phyloP scores from a whole-genome alignment of 2,113 vertebrate species.

The Epinephelus fuscoguttatus region DNA sequence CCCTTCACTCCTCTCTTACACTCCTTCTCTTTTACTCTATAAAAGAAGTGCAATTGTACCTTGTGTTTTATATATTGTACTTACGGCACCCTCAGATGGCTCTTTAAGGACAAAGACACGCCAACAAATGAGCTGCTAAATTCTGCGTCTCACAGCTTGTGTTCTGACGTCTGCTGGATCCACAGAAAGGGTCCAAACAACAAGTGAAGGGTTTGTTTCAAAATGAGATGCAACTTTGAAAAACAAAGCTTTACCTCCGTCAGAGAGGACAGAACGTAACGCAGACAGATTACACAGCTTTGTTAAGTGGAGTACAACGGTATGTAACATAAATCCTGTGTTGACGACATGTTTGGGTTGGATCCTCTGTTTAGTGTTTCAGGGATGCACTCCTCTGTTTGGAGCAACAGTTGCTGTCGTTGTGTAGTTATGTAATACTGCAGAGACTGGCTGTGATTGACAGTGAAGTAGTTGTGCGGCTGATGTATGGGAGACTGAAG shows the following conservation, averaged over 20 bases:
- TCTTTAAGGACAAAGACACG: conserved; percentile 85
- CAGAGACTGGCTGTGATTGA: conserved; percentile 57
- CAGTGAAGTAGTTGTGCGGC: conserved; percentile 44
- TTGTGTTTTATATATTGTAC: conserved; percentile 54
- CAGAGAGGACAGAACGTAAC: conserved; percentile 22
- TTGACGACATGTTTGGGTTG: conserved; percentile 51
- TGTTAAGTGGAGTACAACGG: conserved; percentile 24
- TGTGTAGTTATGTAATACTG: conserved; percentile 58
- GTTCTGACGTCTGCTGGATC: conserved; percentile 11
- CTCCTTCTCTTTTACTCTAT: conserved; percentile 35
- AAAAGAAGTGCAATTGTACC: conserved; percentile 88
- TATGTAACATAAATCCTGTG: conserved; percentile 53
- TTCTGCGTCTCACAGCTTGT: conserved; percentile 36
- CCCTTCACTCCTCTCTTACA: conserved; percentile 16
- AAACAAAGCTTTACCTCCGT: background rate
- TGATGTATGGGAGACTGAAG: conserved; percentile 32
- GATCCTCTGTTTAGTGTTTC: conserved; percentile 32
- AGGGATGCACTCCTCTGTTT: conserved; percentile 46
- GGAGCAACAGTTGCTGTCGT: conserved; percentile 63
- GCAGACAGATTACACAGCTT: conserved; percentile 42
- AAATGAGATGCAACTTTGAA: conserved; percentile 12
- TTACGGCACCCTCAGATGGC: conserved; percentile 75
- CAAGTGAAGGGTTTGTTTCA: conserved; percentile 19
- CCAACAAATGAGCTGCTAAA: conserved; percentile 50
- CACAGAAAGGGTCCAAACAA: conserved; percentile 25